Conservation (phyloP, 2,888 invertebrate genomes). For the Hedychridium roseum region DNA sequence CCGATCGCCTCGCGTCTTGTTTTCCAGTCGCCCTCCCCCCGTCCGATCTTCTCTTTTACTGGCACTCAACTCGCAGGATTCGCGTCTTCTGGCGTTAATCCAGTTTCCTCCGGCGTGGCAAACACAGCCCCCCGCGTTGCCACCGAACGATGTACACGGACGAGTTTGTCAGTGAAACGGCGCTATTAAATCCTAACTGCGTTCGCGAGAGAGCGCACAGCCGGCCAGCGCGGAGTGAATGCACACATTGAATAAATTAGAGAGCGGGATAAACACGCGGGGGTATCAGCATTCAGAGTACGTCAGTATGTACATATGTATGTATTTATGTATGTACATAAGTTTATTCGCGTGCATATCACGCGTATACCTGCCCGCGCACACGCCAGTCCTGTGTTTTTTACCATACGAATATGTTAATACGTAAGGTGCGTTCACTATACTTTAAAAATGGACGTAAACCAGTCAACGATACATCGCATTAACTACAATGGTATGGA, state of each 20-base stretch:
- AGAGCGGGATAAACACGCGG: slow-evolving; percentile 50
- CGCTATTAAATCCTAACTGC: slow-evolving; percentile 54
- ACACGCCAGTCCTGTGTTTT: too few species aligned
- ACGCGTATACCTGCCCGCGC: too few species aligned
- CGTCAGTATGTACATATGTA: slow-evolving; percentile 6
- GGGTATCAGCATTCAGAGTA: slow-evolving; percentile 36
- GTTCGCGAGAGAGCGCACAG: slow-evolving; percentile 38
- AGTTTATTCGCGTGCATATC: not conserved
- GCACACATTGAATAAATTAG: slow-evolving; percentile 57
- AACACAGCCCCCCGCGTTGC: slow-evolving; percentile 26
- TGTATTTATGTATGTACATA: not conserved
- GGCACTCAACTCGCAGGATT: slow-evolving; percentile 32
- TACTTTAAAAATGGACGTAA: too few species aligned
- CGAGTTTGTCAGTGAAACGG: slow-evolving; percentile 52
- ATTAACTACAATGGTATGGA: too few species aligned
- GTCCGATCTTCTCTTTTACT: not conserved
- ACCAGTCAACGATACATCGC: too few species aligned
- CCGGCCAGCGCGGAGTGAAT: slow-evolving; percentile 51
- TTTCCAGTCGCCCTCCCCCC: not conserved
- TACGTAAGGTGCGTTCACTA: too few species aligned
- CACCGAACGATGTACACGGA: slow-evolving; percentile 39
- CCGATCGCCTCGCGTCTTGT: not conserved
- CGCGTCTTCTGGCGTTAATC: slow-evolving; percentile 48
- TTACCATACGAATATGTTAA: too few species aligned
- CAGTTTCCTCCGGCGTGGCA: slow-evolving; percentile 40